phyloP scores from a whole-genome alignment of 2,888 invertebrate species.

The Sepiola atlantica region DNA sequence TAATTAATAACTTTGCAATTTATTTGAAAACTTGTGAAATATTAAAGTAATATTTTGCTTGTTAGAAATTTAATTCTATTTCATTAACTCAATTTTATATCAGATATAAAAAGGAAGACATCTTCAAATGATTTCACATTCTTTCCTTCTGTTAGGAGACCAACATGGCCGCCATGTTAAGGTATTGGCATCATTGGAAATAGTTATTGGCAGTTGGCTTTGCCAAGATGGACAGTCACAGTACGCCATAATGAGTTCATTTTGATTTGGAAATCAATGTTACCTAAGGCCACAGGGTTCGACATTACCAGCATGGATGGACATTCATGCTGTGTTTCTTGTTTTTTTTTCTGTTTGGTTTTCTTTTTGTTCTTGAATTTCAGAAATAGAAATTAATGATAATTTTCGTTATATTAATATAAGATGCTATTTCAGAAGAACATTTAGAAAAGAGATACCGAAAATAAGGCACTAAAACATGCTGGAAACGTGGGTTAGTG shows the following conservation, averaged over 20 bases:
- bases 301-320: not conserved
- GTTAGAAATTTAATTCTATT: not conserved
- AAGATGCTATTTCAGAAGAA: not conserved
- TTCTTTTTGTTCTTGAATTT: not conserved
- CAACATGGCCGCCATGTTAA: not conserved
- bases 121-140: not conserved
- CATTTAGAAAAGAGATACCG: not conserved
- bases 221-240: slow-evolving; percentile 9
- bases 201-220: slow-evolving; percentile 11
- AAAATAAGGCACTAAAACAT: not conserved
- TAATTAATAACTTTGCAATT: not conserved
- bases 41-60: not conserved
- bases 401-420: not conserved
- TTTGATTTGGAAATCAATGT: slow-evolving; percentile 6
- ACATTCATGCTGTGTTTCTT: not conserved
- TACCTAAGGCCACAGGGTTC: not conserved
- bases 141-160: not conserved
- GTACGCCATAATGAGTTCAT: not conserved
- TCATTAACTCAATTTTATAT: not conserved
- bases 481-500: not conserved
- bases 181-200: not conserved
- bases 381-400: not conserved
- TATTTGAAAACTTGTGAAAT: not conserved
- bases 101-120: not conserved
- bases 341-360: not conserved